A percentile compares a stretch with the other conserved stretches of the same genome.
Conservation (phyloP, 1,140 invertebrate species). For the Metopolophium dirhodum region DNA sequence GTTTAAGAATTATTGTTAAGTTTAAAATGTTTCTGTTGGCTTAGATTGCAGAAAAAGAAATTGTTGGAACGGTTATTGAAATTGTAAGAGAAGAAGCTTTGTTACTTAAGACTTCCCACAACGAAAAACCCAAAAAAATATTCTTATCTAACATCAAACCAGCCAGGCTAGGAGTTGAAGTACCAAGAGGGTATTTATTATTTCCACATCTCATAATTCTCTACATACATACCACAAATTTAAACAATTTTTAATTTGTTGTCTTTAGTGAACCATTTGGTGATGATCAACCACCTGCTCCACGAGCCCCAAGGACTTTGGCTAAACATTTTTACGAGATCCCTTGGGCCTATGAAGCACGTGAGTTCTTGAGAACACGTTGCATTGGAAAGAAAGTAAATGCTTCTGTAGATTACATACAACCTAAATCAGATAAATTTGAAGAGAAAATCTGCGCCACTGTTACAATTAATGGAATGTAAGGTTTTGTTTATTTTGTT, state of each 20-base stretch:
- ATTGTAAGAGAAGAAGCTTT: conserved; percentile 94
- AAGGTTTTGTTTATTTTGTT: conserved; percentile 64
- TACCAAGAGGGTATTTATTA: conserved; percentile 38
- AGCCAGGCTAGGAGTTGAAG: conserved; percentile 71
- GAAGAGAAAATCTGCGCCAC: conserved; percentile 97
- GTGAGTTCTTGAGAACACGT: conserved; percentile 96
- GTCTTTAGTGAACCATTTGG: conserved; percentile 22
- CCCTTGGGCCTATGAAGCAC: conserved; percentile 96
- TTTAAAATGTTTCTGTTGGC: too few relatives aligned
- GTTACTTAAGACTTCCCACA: conserved; percentile 76
- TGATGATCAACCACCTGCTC: conserved; percentile 48
- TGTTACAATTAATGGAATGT: conserved; percentile 82
- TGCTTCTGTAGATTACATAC: conserved; percentile 94
- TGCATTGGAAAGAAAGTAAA: conserved; percentile 95
- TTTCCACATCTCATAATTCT: not conserved
- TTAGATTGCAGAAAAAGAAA: conserved; percentile 72
- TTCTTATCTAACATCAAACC: conserved; percentile 95
- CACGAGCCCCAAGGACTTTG: conserved; percentile 28
- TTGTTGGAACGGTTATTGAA: conserved; percentile 86
- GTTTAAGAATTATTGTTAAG: not conserved
- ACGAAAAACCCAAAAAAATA: conserved; percentile 86
- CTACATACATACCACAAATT: not conserved
- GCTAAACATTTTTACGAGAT: conserved; percentile 88
- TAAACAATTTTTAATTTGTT: not conserved
- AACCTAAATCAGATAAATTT: conserved; percentile 89